phyloP scores from a whole-genome alignment of 2,888 invertebrate genomes.

The Drosophila anomalata region DNA sequence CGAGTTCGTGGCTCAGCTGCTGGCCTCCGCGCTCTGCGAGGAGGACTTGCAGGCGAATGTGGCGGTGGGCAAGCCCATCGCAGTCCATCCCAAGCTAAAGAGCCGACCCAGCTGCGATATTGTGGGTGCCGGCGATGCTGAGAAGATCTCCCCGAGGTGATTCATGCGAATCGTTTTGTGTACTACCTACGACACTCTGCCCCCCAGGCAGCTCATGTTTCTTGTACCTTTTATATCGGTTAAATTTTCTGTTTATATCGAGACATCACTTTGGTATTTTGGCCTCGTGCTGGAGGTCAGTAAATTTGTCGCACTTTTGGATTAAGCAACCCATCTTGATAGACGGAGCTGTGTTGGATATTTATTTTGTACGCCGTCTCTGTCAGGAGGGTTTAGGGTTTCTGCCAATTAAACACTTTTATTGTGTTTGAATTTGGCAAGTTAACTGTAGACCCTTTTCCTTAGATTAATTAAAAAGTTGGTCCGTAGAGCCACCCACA shows the following conservation, averaged over 20 bases:
- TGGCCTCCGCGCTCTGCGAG: slow-evolving; percentile 59
- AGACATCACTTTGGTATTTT: background rate
- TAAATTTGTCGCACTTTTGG: slow-evolving; percentile 17
- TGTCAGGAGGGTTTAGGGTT: background rate
- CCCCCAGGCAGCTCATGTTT: background rate
- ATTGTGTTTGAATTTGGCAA: background rate
- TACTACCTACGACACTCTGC: slow-evolving; percentile 1
- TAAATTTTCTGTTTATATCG: slow-evolving; percentile 21
- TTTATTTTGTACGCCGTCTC: background rate
- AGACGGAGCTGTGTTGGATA: background rate
- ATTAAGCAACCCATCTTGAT: background rate
- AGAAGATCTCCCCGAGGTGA: slow-evolving; percentile 26
- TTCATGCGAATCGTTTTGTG: slow-evolving; percentile 10
- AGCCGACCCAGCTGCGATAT: slow-evolving; percentile 23
- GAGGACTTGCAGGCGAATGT: slow-evolving; percentile 42
- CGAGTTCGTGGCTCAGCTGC: slow-evolving; percentile 63
- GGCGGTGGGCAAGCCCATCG: background rate
- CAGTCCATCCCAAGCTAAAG: background rate
- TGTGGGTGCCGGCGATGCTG: slow-evolving; percentile 60
- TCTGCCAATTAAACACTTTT: background rate
- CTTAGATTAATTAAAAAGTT: slow-evolving; percentile 42
- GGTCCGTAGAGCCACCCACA: slow-evolving; percentile 16
- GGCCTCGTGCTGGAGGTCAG: background rate
- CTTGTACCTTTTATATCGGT: slow-evolving; percentile 22
- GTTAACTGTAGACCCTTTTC: background rate